Evolutionary conservation across 2,888 invertebrate genomes (phyloP), one percentile per base, ranked within the genome.

Genomic region (Pantelozetes paolii): DNA sequence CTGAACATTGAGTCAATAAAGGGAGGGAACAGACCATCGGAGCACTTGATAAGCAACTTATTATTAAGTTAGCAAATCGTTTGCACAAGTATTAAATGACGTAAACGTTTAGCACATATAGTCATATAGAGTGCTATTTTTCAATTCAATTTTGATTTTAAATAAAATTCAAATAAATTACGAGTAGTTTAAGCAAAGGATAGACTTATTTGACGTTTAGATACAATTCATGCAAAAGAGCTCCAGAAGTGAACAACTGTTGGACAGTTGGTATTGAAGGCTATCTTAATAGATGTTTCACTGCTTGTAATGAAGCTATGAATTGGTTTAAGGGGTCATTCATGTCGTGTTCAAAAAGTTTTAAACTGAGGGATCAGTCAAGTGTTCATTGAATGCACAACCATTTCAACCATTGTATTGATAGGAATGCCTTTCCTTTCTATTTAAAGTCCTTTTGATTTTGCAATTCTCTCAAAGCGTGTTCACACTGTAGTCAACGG

Each of bases 1-100:
- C 64, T 64, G 64, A 59, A 59, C 59, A 59, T 28, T 59, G 59
- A 36, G 64, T 64, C 36, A 64, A 64, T 64, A 64, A 64, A 64
- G 36, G 64, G 64, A 64, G 64, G 64, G 36, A 59, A 36, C 64
- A 30, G 6, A 64, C 62, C 40, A 64, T 32, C 18, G 8, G 36
- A 32, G n/a, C 36, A 36, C 64, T 5, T 64, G 64, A 36, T 64
- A 64, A 36, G 36, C 32, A 64, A 64, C 64, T 36, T 32, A 64
- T 64, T 64, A 64, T 64, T 64, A 62, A 57, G 62, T 30, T 36
- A 64, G 64, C 64, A 64, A 20, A 36, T 64, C 36, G 18, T 36
- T 64, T 32, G 20, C 20, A 20, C 23, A 23, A n/a, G 20, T 20
- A 6, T 50, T 50, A 5, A 50, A 50, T 50, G 50, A 50, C 23